Conservation (phyloP, 2,797 vertebrate genomes). For the Picus viridis region DNA sequence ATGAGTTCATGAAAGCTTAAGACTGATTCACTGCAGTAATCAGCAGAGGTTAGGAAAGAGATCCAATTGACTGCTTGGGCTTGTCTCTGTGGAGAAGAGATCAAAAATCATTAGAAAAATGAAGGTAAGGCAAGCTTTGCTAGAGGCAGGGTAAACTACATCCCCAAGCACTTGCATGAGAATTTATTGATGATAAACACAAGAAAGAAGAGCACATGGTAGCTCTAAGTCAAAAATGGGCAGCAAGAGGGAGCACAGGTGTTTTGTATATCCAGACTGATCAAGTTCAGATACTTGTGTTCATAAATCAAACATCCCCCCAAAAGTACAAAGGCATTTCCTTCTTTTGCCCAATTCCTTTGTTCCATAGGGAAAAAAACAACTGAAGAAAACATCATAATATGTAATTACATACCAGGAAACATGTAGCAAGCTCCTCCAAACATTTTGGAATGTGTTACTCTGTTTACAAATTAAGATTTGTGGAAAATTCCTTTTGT, state of each 20-base stretch:
- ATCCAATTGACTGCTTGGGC: not conserved
- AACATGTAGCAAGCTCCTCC: not conserved
- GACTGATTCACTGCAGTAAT: not conserved
- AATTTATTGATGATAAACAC: not conserved
- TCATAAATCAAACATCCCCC: rapidly evolving
- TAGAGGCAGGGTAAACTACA: not conserved
- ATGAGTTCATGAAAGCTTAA: not conserved
- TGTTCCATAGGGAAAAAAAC: not conserved
- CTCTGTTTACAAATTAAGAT: not conserved
- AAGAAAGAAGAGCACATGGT: not conserved
- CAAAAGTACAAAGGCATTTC: not conserved
- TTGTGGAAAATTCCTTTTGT: not conserved
- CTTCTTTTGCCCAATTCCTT: not conserved
- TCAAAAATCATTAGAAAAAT: not conserved
- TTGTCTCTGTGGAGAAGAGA: not conserved
- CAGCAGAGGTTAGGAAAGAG: not conserved
- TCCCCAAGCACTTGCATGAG: not conserved
- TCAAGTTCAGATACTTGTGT: not conserved
- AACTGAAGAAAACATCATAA: not conserved
- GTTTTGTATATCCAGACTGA: not conserved
- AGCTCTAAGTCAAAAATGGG: not conserved
- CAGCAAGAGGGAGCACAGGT: not conserved
- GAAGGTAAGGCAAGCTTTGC: not conserved
- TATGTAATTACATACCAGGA: not conserved
- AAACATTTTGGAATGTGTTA: not conserved